phyloP scores from a whole-genome alignment of 2,888 invertebrate species.

The Drosophila quinaria region DNA sequence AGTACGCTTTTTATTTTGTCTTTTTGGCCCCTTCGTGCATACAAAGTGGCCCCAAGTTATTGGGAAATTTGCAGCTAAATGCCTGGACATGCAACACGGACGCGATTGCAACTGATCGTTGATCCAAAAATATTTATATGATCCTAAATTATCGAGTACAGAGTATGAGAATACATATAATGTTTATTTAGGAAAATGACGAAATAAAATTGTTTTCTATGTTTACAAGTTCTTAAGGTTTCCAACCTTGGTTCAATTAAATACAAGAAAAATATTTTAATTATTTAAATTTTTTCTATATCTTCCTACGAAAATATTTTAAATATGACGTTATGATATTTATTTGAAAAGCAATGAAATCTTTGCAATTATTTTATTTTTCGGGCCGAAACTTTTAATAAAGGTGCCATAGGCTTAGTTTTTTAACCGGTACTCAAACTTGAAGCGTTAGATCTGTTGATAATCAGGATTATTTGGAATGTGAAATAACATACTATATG shows the following conservation, averaged over 20 bases:
- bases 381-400: too few species aligned
- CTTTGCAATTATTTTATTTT: too few species aligned
- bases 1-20: not conserved
- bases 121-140: slow-evolving; percentile 13
- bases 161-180: too few species aligned
- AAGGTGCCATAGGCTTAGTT: too few species aligned
- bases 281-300: too few species aligned
- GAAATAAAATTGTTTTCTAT: not conserved
- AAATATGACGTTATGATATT: too few species aligned
- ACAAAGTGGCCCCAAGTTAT: slow-evolving; percentile 51
- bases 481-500: not conserved
- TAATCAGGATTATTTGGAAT: not conserved
- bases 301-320: too few species aligned
- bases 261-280: too few species aligned
- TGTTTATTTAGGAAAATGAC: not conserved
- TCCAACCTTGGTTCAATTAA: too few species aligned
- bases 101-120: slow-evolving; percentile 19
- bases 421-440: too few species aligned
- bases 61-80: slow-evolving; percentile 45
- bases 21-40: slow-evolving; percentile 42
- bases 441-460: too few species aligned
- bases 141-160: not conserved
- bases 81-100: slow-evolving; percentile 21
- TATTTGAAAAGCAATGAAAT: too few species aligned
- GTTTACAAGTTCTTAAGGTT: not conserved